Evolutionary conservation across 1,140 invertebrate species (phyloP).

Genomic region (Hesperophylax magnus): DNA sequence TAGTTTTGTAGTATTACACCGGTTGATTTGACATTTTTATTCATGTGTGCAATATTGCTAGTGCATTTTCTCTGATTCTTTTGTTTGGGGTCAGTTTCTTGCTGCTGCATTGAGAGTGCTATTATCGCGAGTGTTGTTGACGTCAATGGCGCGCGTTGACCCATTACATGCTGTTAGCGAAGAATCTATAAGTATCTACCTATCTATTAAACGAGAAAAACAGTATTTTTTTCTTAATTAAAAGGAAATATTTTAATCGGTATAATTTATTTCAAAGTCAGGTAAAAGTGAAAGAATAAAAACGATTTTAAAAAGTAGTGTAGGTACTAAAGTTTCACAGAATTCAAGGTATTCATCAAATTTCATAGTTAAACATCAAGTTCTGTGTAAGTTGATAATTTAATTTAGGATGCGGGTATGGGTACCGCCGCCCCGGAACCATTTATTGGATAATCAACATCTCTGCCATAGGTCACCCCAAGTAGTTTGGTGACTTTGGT

Average conservation of each 20-base stretch:
- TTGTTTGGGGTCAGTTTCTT: background rate
- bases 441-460: too few relatives aligned
- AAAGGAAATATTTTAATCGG: background rate
- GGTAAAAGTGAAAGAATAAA: background rate
- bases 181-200: background rate
- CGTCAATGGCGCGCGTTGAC: slow-evolving; percentile 40
- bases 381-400: too few relatives aligned
- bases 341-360: too few relatives aligned
- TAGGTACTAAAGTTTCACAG: too few relatives aligned
- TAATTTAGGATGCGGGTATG: too few relatives aligned
- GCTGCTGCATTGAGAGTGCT: background rate
- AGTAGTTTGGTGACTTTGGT: too few relatives aligned
- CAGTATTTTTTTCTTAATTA: background rate
- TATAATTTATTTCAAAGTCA: background rate
- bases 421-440: too few relatives aligned
- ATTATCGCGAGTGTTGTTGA: slow-evolving; percentile 31
- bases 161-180: slow-evolving; percentile 29
- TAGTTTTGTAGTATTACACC: background rate
- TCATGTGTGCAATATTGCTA: background rate
- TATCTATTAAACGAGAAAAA: background rate
- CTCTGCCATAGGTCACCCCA: too few relatives aligned
- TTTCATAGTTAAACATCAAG: too few relatives aligned
- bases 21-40: background rate
- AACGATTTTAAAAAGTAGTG: background rate
- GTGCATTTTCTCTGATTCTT: background rate